phyloP scores from a whole-genome alignment of 1,140 invertebrate species.

The Saxidomus purpurata region DNA sequence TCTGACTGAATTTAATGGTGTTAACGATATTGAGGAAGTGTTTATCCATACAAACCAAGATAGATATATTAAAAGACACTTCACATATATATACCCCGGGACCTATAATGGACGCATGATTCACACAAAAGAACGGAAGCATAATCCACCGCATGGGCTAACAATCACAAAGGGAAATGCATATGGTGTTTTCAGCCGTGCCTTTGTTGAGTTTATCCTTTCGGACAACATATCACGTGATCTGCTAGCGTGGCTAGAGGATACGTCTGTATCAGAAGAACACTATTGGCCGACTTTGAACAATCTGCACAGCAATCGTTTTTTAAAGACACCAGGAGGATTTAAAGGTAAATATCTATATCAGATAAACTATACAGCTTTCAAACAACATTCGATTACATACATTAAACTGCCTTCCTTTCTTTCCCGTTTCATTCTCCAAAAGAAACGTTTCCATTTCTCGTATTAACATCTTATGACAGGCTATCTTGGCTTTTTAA shows the following conservation, averaged over 20 bases:
- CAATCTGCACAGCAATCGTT: conserved; percentile 71
- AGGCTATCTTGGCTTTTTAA: too few relatives aligned
- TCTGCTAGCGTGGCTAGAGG: conserved; percentile 77
- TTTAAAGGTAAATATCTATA: conserved; percentile 73
- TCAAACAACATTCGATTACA: too few relatives aligned
- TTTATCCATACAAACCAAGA: neutral
- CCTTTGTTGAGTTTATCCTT: conserved; percentile 77
- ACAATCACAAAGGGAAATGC: conserved; percentile 81
- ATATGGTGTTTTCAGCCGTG: conserved; percentile 77
- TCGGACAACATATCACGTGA: conserved; percentile 70
- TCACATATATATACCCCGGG: neutral
- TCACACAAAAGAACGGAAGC: conserved; percentile 9
- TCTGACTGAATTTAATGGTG: conserved; percentile 77
- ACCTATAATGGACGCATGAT: conserved; percentile 45
- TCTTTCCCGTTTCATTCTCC: too few relatives aligned
- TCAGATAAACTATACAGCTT: too few relatives aligned
- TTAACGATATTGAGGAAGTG: conserved; percentile 74
- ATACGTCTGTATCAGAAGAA: conserved; percentile 80
- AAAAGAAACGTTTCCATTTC: too few relatives aligned
- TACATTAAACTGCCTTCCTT: too few relatives aligned
- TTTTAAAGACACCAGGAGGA: conserved; percentile 75
- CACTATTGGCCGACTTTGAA: conserved; percentile 82
- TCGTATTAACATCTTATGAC: too few relatives aligned
- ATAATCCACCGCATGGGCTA: conserved; percentile 73
- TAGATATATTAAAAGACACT: conserved; percentile 43